A percentile compares a stretch with the other conserved stretches of the same genome.
phyloP scores from a whole-genome alignment of 2,888 invertebrate species.

The Hanleya hanleyi region DNA sequence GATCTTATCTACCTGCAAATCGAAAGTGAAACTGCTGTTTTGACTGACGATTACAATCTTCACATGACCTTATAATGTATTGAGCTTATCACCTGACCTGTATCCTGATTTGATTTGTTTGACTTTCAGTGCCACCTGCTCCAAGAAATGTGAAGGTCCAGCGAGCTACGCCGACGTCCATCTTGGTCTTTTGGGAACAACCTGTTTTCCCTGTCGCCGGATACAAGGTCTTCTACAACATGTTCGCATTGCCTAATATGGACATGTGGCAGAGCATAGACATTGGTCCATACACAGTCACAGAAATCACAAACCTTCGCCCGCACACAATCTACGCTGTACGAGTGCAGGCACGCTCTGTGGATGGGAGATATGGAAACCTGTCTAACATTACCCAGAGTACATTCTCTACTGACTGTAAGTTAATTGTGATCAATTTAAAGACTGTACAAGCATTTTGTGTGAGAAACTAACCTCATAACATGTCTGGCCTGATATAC shows the following conservation, averaged over 20 bases:
- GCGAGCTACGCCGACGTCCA: slow-evolving; percentile 94
- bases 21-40: too few relatives aligned
- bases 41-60: too few relatives aligned
- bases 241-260: slow-evolving; percentile 58
- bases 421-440: too few relatives aligned
- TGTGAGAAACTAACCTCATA: too few relatives aligned
- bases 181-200: slow-evolving; percentile 82
- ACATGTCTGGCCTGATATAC: too few relatives aligned
- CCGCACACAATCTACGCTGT: slow-evolving; percentile 63
- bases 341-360: slow-evolving; percentile 63
- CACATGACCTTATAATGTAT: too few relatives aligned
- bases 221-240: slow-evolving; percentile 69
- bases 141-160: slow-evolving; percentile 94
- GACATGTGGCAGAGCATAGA: slow-evolving; percentile 65
- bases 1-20: too few relatives aligned
- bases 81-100: too few relatives aligned
- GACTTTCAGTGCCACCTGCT: slow-evolving; percentile 87
- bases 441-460: too few relatives aligned
- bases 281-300: slow-evolving; percentile 63
- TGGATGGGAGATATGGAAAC: slow-evolving; percentile 67
- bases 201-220: slow-evolving; percentile 74
- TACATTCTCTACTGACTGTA: slow-evolving; percentile 39
- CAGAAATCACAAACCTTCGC: slow-evolving; percentile 60
- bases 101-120: too few relatives aligned
- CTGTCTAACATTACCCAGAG: slow-evolving; percentile 54